Conservation (phyloP, 2,888 invertebrate species). For the Sympetrum striolatum region DNA sequence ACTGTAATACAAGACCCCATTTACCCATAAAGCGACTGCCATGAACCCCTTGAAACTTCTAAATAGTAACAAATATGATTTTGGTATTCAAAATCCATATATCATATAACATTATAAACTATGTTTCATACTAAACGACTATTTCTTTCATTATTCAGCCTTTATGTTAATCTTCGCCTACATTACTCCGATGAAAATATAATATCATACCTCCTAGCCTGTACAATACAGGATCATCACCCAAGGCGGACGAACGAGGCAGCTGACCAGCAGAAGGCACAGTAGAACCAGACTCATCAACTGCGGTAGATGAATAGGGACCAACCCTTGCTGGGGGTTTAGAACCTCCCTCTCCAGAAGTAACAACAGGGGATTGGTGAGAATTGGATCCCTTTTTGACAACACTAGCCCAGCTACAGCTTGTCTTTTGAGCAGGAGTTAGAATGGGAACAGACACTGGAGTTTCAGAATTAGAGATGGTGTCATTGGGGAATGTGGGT, state of each 20-base stretch:
- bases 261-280: constrained; percentile 26
- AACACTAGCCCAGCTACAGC: constrained; percentile 58
- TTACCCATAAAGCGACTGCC: no score
- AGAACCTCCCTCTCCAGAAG: neutral
- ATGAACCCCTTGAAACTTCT: no score
- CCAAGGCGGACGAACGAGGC: neutral
- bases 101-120: no score
- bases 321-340: neutral
- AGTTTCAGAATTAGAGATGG: constrained; percentile 21
- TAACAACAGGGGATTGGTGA: constrained; percentile 8
- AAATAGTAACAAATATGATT: no score
- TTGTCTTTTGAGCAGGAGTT: constrained; percentile 45
- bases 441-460: neutral
- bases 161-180: no score
- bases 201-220: constrained; percentile 72
- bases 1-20: no score
- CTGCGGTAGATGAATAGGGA: constrained; percentile 19
- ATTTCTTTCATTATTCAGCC: no score
- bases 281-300: constrained; percentile 15
- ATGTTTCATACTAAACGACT: no score
- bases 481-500: constrained; percentile 34
- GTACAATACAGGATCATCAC: constrained; percentile 72
- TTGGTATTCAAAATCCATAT: no score
- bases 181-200: neutral
- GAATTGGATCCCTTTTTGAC: constrained; percentile 51